Evolutionary conservation across 2,113 vertebrate genomes (phyloP).

Genomic region (Scatophagus argus): DNA sequence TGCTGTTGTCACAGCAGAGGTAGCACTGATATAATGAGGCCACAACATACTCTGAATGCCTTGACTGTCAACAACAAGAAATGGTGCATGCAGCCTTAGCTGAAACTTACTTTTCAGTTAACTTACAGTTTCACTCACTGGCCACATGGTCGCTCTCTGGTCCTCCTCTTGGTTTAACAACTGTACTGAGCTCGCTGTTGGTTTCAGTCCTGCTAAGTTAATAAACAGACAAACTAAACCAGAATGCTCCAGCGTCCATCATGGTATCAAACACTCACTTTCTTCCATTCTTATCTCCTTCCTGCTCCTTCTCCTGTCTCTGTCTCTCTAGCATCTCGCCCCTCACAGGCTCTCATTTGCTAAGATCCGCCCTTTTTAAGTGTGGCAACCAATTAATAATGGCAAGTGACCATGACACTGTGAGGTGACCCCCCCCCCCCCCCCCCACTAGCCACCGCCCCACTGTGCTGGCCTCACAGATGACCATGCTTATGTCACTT

Average conservation of each 20-base stretch:
- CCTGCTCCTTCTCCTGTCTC: not conserved
- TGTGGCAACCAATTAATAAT: conserved; percentile 12
- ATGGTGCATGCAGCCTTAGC: no score
- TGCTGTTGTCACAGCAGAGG: not conserved
- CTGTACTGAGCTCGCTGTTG: no score
- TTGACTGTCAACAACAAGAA: not conserved
- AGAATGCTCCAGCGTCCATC: not conserved
- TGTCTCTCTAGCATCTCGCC: not conserved
- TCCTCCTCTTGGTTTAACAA: no score
- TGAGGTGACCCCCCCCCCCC: conserved; percentile 31
- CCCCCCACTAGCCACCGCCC: conserved; percentile 8
- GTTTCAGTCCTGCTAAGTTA: no score
- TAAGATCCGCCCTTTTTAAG: not conserved
- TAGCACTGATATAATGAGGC: not conserved
- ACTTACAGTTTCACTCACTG: no score
- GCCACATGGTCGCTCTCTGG: no score
- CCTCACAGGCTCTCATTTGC: not conserved
- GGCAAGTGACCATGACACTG: conserved; percentile 32
- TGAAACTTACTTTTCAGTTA: no score
- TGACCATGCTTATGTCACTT: not conserved
- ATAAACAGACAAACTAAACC: no score
- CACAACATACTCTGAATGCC: not conserved
- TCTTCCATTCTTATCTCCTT: no score
- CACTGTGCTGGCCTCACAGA: not conserved
- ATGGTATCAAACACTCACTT: no score